A percentile compares a stretch with the other conserved stretches of the same genome.
Evolutionary conservation across 53 echinoderm and acorn worm species (phyloP).

Genomic region (Paracentrotus lividus): DNA sequence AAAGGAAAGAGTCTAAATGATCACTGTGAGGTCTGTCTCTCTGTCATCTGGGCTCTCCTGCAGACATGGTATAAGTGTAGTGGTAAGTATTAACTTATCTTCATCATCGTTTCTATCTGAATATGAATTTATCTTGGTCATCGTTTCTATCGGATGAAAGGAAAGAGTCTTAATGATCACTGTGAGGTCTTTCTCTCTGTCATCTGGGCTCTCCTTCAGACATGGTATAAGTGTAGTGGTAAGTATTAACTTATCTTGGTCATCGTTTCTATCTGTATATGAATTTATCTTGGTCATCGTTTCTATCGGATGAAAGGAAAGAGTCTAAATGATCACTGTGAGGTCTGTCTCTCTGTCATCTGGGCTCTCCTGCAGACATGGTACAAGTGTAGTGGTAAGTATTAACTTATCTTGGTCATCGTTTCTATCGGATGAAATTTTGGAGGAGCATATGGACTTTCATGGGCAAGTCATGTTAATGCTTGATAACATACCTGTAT

Average conservation of each 20-base stretch:
- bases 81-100: slow-evolving; percentile 77
- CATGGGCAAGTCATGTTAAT: too few species aligned
- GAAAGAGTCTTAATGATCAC: slow-evolving; percentile 87
- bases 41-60: slow-evolving; percentile 92
- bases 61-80: slow-evolving; percentile 85
- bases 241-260: slow-evolving; percentile 77
- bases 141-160: slow-evolving; percentile 79
- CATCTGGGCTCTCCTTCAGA: slow-evolving; percentile 96
- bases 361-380: slow-evolving; percentile 92
- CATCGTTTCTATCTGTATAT: slow-evolving; percentile 82
- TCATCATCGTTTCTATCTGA: too few species aligned
- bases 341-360: slow-evolving; percentile 92
- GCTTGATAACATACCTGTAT: too few species aligned
- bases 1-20: slow-evolving; percentile 87
- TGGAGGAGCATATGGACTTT: too few species aligned
- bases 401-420: slow-evolving; percentile 82
- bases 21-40: slow-evolving; percentile 95
- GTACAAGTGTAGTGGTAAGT: slow-evolving; percentile 89
- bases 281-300: slow-evolving; percentile 90
- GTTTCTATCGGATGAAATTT: slow-evolving; percentile 79
- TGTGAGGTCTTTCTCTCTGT: slow-evolving; percentile 94
- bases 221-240: slow-evolving; percentile 89
- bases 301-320: slow-evolving; percentile 85
- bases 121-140: too few species aligned
- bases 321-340: slow-evolving; percentile 91